Evolutionary conservation across 2,888 invertebrate species (phyloP).

Genomic region (Deilephila elpenor): DNA sequence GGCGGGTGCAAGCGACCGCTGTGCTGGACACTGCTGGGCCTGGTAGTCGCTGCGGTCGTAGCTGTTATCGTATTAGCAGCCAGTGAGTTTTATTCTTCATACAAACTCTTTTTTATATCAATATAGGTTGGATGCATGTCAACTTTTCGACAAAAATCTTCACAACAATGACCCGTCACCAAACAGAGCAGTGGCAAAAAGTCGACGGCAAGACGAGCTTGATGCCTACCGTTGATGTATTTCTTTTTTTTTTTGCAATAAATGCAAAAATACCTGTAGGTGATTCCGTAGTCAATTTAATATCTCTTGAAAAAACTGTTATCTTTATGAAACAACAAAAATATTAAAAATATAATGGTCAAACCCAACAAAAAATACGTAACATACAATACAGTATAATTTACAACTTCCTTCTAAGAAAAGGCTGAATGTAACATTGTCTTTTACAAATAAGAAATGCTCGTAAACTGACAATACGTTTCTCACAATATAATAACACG

Average conservation of each 20-base stretch:
- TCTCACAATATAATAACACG: not conserved
- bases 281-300: too few species aligned
- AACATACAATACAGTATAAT: not conserved
- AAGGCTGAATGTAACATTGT: not conserved
- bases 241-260: too few species aligned
- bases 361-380: not conserved
- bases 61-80: constrained; percentile 90
- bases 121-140: too few species aligned
- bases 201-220: too few species aligned
- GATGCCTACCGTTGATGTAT: too few species aligned
- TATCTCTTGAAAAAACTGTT: too few species aligned
- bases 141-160: too few species aligned
- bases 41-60: constrained; percentile 86
- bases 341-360: too few species aligned
- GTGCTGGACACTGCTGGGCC: constrained; percentile 89
- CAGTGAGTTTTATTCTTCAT: constrained; percentile 84
- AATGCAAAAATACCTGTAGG: too few species aligned
- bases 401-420: not conserved
- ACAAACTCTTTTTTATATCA: not conserved
- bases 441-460: not conserved
- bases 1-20: constrained; percentile 88
- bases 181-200: too few species aligned
- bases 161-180: too few species aligned
- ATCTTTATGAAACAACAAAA: too few species aligned
- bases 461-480: not conserved